Evolutionary conservation across 2,888 invertebrate species (phyloP), one percentile per base, ranked within the genome.

Genomic region (Ferdinandea cuprea): DNA sequence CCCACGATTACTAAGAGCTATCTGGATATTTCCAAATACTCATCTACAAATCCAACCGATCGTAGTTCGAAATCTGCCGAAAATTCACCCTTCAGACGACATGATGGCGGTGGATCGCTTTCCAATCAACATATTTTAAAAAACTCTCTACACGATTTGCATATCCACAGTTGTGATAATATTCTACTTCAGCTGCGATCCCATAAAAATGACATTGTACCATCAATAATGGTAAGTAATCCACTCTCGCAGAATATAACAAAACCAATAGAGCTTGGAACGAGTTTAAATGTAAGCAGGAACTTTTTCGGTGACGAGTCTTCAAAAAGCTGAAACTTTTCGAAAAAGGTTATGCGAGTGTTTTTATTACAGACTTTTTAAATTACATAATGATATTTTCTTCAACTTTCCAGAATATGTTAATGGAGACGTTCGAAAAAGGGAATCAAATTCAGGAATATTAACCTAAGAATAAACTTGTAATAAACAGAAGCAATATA

Each of bases 1-100:
- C 89, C 89, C 46, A 85, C 87, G 4, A 86, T 87, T 6, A 86
- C 88, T 11, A 88, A 87, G 61, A 88, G 88, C 68, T 89, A 89
- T 52, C 86, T 86, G 52, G 89, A 89, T 32, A 85, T 88, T 13
- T 77, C 86, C 2, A 65, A 59, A n/a, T 65, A 52, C 37, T 15
- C 50, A 9, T 46, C 71, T 3, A 8, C 11, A 5, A 42, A 66
- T 17, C 7, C 52, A 0, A 56, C 19, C 7, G 69, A 69, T 48
- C 65, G 76, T 46, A 72, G 59, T 25, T 85, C 77, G 3, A 78
- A 87, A 86, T 87, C 86, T 68, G 88, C 86, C 73, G 89, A 88
- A 86, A 88, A 85, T 85, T 88, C 86, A 66, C 87, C 87, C 63
- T 85, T 87, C 0, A 59, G 87, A 9, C 56, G 69, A n/a, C 85